phyloP scores from a whole-genome alignment of 2,797 vertebrate genomes.

The Kryptopterus vitreolus region DNA sequence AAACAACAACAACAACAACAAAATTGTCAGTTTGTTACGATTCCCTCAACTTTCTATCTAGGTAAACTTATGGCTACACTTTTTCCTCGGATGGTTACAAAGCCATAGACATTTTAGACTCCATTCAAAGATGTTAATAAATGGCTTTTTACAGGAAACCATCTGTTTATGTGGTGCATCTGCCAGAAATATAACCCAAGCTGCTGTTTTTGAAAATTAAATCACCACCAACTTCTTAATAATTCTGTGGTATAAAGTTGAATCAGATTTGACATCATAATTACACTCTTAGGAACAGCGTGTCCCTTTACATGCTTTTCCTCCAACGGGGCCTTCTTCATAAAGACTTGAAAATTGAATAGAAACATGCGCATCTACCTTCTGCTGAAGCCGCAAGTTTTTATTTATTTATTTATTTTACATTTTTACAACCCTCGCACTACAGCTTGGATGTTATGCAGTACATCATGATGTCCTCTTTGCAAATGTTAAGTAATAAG shows the following conservation, averaged over 20 bases:
- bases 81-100: background rate
- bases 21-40: background rate
- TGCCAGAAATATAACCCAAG: background rate
- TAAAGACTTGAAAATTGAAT: background rate
- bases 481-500: background rate
- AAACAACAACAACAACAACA: background rate
- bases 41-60: background rate
- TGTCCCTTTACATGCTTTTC: background rate
- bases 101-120: background rate
- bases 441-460: background rate
- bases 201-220: background rate
- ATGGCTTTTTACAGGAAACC: background rate
- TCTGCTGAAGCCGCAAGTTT: background rate
- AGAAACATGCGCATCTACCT: background rate
- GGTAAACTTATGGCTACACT: background rate
- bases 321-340: background rate
- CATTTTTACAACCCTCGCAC: background rate
- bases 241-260: background rate
- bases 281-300: no score
- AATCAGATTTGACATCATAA: background rate
- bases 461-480: background rate
- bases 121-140: background rate
- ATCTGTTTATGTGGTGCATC: background rate
- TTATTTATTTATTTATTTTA: background rate
- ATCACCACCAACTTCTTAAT: background rate